Conservation (phyloP, 1,140 invertebrate genomes). For the Drosophila ananassae region DNA sequence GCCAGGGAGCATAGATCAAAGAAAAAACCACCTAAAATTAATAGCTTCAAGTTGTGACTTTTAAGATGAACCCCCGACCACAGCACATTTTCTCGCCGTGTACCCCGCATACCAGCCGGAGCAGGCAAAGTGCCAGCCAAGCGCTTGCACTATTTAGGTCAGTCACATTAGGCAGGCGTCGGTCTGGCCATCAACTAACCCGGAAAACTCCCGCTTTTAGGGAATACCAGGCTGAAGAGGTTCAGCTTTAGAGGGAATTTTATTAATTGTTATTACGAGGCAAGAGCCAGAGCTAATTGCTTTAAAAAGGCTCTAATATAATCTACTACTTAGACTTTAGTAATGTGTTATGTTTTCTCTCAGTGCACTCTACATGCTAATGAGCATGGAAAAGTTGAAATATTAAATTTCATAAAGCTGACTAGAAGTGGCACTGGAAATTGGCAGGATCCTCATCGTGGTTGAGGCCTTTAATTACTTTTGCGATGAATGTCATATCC, state of each 20-base stretch:
- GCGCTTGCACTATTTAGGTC: slow-evolving; percentile 75
- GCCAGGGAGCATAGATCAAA: not conserved
- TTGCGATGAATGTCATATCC: slow-evolving; percentile 56
- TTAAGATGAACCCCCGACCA: too few species aligned
- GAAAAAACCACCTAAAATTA: not conserved
- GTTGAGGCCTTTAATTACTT: slow-evolving; percentile 47
- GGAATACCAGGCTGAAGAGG: not conserved
- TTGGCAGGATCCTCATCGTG: slow-evolving; percentile 26
- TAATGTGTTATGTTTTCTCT: not conserved
- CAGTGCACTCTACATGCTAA: slow-evolving; percentile 52
- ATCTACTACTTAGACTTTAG: not conserved
- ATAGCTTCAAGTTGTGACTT: not conserved
- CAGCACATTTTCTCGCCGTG: slow-evolving; percentile 10
- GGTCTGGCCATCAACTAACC: slow-evolving; percentile 48
- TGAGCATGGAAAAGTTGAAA: slow-evolving; percentile 63
- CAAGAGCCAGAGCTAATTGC: not conserved
- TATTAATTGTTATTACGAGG: not conserved
- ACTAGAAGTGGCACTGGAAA: slow-evolving; percentile 27
- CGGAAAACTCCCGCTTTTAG: not conserved
- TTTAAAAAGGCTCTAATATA: not conserved
- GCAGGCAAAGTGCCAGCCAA: slow-evolving; percentile 60
- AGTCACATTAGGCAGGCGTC: slow-evolving; percentile 78
- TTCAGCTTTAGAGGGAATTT: not conserved
- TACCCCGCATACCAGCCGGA: slow-evolving; percentile 12
- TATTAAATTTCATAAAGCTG: slow-evolving; percentile 63